Conservation (phyloP, 2,113 vertebrate genomes). For the Perognathus longimembris region DNA sequence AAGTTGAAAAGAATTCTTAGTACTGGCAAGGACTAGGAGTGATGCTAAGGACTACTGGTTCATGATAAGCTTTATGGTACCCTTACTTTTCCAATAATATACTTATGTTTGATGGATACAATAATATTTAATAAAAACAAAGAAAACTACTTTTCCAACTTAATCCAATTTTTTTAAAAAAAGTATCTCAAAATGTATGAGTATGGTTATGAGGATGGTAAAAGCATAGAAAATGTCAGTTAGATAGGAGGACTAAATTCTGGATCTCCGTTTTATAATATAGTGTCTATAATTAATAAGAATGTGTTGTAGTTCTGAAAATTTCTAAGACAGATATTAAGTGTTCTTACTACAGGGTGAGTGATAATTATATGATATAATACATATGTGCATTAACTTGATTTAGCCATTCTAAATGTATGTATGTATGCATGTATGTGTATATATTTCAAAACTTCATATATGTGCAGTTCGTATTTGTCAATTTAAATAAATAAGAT, state of each 20-base stretch:
- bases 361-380: not conserved
- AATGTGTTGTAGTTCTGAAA: not conserved
- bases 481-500: not conserved
- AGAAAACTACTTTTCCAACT: not conserved
- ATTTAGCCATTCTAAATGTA: not conserved
- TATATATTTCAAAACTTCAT: not conserved
- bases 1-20: not conserved
- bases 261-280: not conserved
- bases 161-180: not conserved
- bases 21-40: not conserved
- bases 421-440: not conserved
- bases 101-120: not conserved
- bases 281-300: not conserved
- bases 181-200: constrained; percentile 20
- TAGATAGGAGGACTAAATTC: not conserved
- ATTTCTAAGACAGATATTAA: not conserved
- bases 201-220: not conserved
- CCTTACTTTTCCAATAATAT: not conserved
- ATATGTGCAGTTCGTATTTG: not conserved
- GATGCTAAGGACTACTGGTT: not conserved
- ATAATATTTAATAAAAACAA: not conserved
- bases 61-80: not conserved
- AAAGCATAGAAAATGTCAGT: not conserved
- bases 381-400: too few relatives aligned
- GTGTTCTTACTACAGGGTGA: not conserved